Evolutionary conservation across 1,140 invertebrate species (phyloP), one percentile per base, ranked within the genome.

Genomic region (Apis cerana): DNA sequence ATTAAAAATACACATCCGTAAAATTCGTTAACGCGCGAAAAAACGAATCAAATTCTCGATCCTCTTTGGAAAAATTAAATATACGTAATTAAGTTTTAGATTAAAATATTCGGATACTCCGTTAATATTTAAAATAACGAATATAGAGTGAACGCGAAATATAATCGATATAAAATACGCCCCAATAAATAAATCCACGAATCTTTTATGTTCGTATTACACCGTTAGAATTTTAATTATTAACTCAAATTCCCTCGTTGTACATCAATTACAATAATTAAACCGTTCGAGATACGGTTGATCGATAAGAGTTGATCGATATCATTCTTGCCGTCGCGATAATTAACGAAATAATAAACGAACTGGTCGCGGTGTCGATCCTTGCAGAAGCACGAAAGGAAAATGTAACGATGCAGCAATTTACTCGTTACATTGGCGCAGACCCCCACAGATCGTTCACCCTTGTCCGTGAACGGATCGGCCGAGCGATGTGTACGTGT

Each of bases 371-470:
- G 11, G 33, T 33, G 33, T 56, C 19, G 48, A 80, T 80, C 69
- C 33, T 27, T 0, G 17, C 19, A n/a, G 23, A 64, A 71, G 33
- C 59, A 65, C 0, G 74, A 68, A 27, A 75, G 86, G 84, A 87
- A 89, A 82, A 75, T 83, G 77, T 84, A 89, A 87, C 85, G 83
- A 89, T 81, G 82, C 75, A 87, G 83, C 82, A 85, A 87, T 89
- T 87, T 89, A 85, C 80, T 75, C 58, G 78, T 87, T 87, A 87
- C 85, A 84, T 54, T 62, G 72, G 54, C 58, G 27, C 48, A 58
- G 48, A 43, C 77, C 19, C 50, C 27, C 23, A 64, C 62, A 15
- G 21, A 48, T 48, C 52, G n/a, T 17, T 33, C 33, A 33, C 33
- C 33, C 33, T 33, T 43, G 52, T 52, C 4, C 0, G 59, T 71